A percentile compares a stretch with the other conserved stretches of the same genome.
These are phyloP conservation scores for Escarpia spicata DNA, from an alignment of 2,888 invertebrate species.

Conservation along the genomic window DNA sequence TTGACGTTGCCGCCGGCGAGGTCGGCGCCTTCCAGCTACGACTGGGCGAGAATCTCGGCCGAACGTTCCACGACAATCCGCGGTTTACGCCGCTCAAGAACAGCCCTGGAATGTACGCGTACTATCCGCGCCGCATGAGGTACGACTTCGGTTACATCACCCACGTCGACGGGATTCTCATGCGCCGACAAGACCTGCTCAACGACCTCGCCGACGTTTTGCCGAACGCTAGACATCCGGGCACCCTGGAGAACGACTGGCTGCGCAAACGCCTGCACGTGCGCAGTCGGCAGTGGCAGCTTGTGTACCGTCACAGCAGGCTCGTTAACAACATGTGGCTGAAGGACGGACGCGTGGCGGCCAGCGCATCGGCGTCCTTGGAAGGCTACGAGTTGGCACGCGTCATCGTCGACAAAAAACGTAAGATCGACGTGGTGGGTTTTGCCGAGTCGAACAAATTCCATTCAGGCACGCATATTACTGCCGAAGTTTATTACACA, in stretches of 20 bases:
- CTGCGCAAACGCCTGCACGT: not conserved
- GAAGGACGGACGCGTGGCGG: conserved; percentile 30
- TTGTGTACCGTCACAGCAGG: conserved; percentile 28
- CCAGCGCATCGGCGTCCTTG: not conserved
- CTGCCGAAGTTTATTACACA: conserved; percentile 14
- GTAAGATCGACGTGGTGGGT: conserved; percentile 27
- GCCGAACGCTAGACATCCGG: not conserved
- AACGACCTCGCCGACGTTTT: conserved; percentile 22
- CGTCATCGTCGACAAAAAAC: conserved; percentile 8
- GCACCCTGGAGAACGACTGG: conserved; percentile 29
- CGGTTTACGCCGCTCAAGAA: conserved; percentile 25
- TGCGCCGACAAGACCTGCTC: conserved; percentile 20
- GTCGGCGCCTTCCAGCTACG: conserved; percentile 30
- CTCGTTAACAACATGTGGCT: conserved; percentile 31
- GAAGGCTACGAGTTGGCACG: not conserved
- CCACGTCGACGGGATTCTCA: conserved; percentile 32
- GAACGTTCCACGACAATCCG: not conserved
- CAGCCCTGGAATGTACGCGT: conserved; percentile 14
- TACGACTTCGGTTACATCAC: conserved; percentile 33
- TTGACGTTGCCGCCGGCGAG: conserved; percentile 19
- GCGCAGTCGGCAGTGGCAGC: conserved; percentile 32
- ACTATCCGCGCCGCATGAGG: conserved; percentile 26
- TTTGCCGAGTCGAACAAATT: conserved; percentile 19
- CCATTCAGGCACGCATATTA: not conserved
- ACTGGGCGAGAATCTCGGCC: conserved; percentile 30